phyloP scores from a whole-genome alignment of 2,113 vertebrate species.

The Peromyscus californicus region DNA sequence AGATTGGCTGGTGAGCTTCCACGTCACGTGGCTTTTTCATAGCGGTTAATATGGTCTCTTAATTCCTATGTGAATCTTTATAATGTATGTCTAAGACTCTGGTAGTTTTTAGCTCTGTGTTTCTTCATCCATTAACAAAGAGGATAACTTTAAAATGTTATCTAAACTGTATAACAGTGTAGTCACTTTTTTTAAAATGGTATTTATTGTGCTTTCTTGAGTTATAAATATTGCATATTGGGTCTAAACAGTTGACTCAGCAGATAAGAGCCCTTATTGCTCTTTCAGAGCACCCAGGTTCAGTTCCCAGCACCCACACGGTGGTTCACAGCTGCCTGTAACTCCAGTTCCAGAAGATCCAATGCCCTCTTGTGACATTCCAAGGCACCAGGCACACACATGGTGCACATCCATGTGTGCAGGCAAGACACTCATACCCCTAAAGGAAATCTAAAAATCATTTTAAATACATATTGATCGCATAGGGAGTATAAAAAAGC shows the following conservation, averaged over 20 bases:
- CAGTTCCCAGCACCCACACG: background rate
- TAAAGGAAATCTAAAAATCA: background rate
- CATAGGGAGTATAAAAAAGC: conserved; percentile 11
- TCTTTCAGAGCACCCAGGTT: background rate
- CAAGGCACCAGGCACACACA: background rate
- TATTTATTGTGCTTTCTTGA: background rate
- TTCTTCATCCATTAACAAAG: conserved; percentile 8
- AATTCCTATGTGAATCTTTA: background rate
- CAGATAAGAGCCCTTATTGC: background rate
- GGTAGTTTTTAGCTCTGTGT: background rate
- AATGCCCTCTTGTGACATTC: background rate
- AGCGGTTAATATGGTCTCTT: background rate
- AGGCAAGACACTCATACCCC: too few species aligned
- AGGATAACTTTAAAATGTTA: conserved; percentile 25
- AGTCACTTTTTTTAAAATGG: conserved; percentile 25
- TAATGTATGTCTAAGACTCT: conserved; percentile 6
- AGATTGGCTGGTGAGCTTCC: background rate
- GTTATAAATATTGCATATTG: background rate
- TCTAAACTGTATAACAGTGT: background rate
- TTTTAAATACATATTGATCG: background rate
- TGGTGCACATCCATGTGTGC: background rate
- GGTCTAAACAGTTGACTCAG: background rate
- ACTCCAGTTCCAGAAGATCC: background rate
- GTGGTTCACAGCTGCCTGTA: background rate
- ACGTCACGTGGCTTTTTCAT: background rate